Percentiles rank a stretch among this genome's conserved stretches.
Evolutionary conservation across 2,113 vertebrate species (phyloP).

Genomic region (Halcyon malimbica): DNA sequence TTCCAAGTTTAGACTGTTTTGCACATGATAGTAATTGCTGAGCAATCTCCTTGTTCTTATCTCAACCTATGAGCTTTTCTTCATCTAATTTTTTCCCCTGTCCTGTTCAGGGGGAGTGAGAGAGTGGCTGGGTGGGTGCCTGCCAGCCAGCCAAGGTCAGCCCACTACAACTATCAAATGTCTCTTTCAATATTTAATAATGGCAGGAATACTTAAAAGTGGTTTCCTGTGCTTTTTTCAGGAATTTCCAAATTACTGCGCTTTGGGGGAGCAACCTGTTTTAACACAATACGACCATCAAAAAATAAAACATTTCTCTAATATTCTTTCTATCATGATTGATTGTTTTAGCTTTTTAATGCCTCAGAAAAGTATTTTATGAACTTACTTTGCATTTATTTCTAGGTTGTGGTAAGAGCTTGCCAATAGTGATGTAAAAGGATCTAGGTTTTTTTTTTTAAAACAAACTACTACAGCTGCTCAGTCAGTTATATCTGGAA

Average conservation of each 20-base stretch:
- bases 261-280: not conserved
- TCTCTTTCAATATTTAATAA: not conserved
- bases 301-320: not conserved
- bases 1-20: not conserved
- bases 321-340: not conserved
- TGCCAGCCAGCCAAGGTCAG: not conserved
- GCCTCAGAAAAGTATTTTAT: not conserved
- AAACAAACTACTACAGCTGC: not conserved
- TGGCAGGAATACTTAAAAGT: not conserved
- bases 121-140: not conserved
- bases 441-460: not conserved
- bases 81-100: not conserved
- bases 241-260: not conserved
- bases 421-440: not conserved
- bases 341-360: not conserved
- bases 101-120: not conserved
- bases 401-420: not conserved
- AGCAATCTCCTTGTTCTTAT: not conserved
- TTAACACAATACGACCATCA: not conserved
- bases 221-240: not conserved
- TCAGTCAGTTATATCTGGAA: not conserved
- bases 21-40: not conserved
- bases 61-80: not conserved
- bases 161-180: not conserved
- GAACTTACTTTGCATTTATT: not conserved